Base-by-base conservation (phyloP, 2,113 vertebrate species). In the Cervus canadensis region DNA sequence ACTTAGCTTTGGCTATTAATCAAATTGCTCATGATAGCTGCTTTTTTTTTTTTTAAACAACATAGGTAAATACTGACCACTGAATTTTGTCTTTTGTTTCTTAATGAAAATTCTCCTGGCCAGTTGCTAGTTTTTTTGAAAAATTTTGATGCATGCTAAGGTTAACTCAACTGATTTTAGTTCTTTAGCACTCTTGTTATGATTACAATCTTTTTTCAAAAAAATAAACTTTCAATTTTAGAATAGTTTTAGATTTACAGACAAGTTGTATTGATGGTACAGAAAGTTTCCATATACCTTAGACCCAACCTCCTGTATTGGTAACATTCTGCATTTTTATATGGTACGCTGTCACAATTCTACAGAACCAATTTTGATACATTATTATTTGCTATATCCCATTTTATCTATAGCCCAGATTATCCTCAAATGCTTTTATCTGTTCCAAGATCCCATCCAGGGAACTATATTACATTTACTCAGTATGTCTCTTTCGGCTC, bases 61-160 rank as follows among this genome's bases (percentile, higher is more conserved):
- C 23, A 64, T 48, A 84, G 33, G n/a, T 94, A 13, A 91, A 45
- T 45, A 95, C 1, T 52, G 16, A 36, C 30, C 11, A 74, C 50
- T 85, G 15, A 79, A 57, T 94, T 95, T 52, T 93, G 30, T 71
- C 28, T 76, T 52, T 28, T 43, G 50, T 30, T 57, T 23, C 36
- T 45, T 23, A 36, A 54, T 95, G 86, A 97, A 96, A 95, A 87
- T 79, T 93, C 57, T 89, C 25, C 86, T 93, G 83, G 86, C n/a
- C 12, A 87, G 21, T 67, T 64, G 15, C 28, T 89, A n/a, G 2
- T 36, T 96, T 14, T 48, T 40, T 81, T 96, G 50, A 26, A 64
- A 96, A 76, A 60, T 7, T 62, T 56, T 60, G 50, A 86, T 59
- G 10, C n/a, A 57, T 62, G 15, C n/a, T 96, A 89, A 95, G 50